These are phyloP conservation scores for Saguinus midas DNA, from an alignment of 2,113 vertebrate species.

Conservation along the genomic window DNA sequence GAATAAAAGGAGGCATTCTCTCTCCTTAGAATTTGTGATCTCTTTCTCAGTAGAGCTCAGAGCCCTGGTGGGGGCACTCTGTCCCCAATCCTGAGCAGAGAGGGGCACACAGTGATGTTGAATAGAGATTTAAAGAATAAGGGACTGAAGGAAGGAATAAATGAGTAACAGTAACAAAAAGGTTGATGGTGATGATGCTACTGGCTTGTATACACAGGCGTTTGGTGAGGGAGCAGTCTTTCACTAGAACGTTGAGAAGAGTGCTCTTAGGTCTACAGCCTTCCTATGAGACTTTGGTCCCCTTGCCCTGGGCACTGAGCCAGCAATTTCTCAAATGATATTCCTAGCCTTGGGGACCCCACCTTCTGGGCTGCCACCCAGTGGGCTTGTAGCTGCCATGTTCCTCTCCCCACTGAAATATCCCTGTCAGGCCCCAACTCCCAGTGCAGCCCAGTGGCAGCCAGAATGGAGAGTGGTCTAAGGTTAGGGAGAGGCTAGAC, in stretches of 20 bases:
- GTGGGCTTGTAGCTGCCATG: neutral
- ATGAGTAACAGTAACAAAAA: neutral
- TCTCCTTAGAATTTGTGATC: constrained; percentile 26
- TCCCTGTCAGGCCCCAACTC: neutral
- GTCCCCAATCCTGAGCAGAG: neutral
- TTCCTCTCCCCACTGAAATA: neutral
- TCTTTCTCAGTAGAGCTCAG: neutral
- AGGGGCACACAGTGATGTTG: neutral
- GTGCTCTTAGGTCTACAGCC: neutral
- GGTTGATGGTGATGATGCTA: neutral
- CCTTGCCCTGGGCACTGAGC: neutral
- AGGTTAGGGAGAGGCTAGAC: neutral
- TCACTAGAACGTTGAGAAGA: neutral
- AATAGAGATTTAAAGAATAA: constrained; percentile 2
- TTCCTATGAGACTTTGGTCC: neutral
- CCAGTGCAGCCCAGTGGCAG: neutral
- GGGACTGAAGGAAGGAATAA: constrained; percentile 8
- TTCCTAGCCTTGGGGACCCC: neutral
- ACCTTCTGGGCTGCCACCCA: neutral
- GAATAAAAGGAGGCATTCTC: constrained; percentile 36
- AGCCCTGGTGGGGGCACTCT: neutral
- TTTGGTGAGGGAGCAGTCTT: neutral
- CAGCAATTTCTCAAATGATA: constrained; percentile 34
- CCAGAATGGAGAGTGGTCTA: neutral
- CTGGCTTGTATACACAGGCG: neutral